Evolutionary conservation across 2,113 vertebrate genomes (phyloP).

Genomic region (Melanocharis versteri): DNA sequence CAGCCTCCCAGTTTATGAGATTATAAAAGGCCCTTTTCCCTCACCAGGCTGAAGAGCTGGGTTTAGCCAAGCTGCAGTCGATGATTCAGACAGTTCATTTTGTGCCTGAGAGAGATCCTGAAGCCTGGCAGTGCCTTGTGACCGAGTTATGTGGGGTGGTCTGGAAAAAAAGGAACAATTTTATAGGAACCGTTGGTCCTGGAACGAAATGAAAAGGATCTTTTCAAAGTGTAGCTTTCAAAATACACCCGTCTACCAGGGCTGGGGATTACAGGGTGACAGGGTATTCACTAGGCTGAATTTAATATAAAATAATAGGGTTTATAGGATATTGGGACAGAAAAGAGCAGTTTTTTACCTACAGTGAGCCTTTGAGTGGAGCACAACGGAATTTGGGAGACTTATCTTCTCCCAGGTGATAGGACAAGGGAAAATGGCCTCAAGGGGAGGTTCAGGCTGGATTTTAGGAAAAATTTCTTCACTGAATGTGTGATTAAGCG

Average conservation of each 20-base stretch:
- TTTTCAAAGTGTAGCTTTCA: background rate
- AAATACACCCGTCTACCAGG: background rate
- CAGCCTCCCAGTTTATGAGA: slow-evolving; percentile 27
- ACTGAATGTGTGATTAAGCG: background rate
- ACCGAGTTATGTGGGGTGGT: background rate
- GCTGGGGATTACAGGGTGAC: background rate
- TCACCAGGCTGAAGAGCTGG: background rate
- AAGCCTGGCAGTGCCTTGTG: background rate
- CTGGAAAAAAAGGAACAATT: background rate
- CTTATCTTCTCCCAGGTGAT: rapidly evolving
- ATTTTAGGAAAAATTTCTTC: background rate
- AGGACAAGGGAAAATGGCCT: background rate
- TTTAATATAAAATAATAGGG: background rate
- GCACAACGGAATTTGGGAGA: background rate
- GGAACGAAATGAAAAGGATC: background rate
- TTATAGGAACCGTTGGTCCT: background rate
- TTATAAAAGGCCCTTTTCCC: slow-evolving; percentile 44
- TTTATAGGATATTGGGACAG: background rate
- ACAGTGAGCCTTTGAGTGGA: background rate
- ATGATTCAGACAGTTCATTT: slow-evolving; percentile 18
- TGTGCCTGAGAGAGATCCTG: background rate
- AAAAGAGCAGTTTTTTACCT: background rate
- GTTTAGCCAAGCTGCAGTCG: background rate
- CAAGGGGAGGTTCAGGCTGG: background rate
- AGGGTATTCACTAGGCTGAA: background rate